phyloP scores from a whole-genome alignment of 2,797 vertebrate genomes.

The Discoglossus pictus region DNA sequence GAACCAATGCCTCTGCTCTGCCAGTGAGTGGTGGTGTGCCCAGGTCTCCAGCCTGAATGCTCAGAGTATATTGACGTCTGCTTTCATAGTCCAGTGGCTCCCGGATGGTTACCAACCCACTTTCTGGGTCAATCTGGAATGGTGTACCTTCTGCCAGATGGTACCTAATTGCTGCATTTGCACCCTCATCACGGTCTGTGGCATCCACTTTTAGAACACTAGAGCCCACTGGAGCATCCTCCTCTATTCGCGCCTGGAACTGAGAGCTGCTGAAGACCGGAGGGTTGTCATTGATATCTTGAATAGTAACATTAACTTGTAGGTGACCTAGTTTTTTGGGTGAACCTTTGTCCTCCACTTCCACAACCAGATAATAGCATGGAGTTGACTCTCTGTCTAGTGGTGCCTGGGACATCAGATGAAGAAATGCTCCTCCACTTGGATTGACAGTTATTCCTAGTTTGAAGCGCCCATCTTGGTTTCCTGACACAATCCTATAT shows the following conservation, averaged over 20 bases:
- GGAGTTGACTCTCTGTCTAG: constrained; percentile 88
- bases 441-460: constrained; percentile 97
- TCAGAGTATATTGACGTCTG: constrained; percentile 87
- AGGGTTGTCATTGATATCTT: constrained; percentile 96
- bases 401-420: constrained; percentile 89
- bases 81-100: constrained; percentile 88
- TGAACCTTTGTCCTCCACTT: constrained; percentile 94
- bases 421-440: constrained; percentile 94
- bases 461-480: constrained; percentile 88
- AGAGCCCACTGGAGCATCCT: constrained; percentile 87
- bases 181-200: constrained; percentile 87
- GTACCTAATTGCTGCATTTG: constrained; percentile 90
- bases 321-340: constrained; percentile 88
- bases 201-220: constrained; percentile 87
- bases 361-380: constrained; percentile 88
- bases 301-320: constrained; percentile 94
- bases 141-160: constrained; percentile 84
- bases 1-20: constrained; percentile 86
- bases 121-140: constrained; percentile 91
- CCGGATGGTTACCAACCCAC: constrained; percentile 86
- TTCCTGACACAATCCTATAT: constrained; percentile 89
- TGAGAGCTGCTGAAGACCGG: constrained; percentile 85
- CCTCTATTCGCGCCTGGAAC: constrained; percentile 86
- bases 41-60: constrained; percentile 86
- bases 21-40: constrained; percentile 87